These are phyloP conservation scores for Homarus americanus DNA, from an alignment of 1,140 invertebrate genomes.

Conservation along the genomic window DNA sequence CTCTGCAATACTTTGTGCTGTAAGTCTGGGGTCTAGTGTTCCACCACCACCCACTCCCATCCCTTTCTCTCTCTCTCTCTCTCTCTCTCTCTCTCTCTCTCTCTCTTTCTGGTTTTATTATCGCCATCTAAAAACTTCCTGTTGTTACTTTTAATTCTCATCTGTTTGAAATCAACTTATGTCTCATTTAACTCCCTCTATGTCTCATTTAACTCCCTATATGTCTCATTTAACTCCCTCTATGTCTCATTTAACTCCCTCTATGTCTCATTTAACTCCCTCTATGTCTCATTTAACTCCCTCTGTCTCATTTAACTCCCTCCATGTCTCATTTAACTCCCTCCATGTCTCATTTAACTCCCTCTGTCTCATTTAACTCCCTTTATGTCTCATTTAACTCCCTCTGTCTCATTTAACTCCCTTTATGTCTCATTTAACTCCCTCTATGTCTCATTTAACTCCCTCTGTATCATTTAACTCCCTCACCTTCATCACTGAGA, in stretches of 20 bases:
- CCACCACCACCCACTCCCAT: background rate
- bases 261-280: too few relatives aligned
- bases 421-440: background rate
- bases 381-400: background rate
- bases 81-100: background rate
- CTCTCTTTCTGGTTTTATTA: too few relatives aligned
- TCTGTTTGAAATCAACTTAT: too few relatives aligned
- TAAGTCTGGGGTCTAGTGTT: background rate
- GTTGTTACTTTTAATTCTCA: too few relatives aligned
- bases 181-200: too few relatives aligned
- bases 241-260: background rate
- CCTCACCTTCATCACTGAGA: background rate
- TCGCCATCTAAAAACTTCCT: too few relatives aligned
- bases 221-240: too few relatives aligned
- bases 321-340: too few relatives aligned
- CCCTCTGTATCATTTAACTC: background rate
- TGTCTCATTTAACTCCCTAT: too few relatives aligned
- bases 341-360: background rate
- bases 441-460: background rate
- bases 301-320: background rate
- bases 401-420: background rate
- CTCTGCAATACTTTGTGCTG: background rate
- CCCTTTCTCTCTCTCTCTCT: background rate
- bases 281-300: background rate
- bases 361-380: background rate